phyloP scores from a whole-genome alignment of 2,888 invertebrate genomes.

The Athalia circularis region DNA sequence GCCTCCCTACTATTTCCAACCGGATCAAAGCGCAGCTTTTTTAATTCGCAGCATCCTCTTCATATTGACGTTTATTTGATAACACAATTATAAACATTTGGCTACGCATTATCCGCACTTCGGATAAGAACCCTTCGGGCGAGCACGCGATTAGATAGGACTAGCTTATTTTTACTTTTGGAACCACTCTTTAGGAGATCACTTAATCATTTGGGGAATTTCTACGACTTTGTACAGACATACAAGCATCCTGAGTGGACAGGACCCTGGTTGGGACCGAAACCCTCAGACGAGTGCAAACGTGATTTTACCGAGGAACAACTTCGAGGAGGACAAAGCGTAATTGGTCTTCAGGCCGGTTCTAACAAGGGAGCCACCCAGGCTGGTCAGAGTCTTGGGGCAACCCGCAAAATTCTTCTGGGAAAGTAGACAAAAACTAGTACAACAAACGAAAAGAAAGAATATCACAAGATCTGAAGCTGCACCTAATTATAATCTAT shows the following conservation, averaged over 20 bases:
- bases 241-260: slow-evolving; percentile 90
- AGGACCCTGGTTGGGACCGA: slow-evolving; percentile 95
- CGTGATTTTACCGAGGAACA: slow-evolving; percentile 96
- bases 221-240: slow-evolving; percentile 76
- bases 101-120: too few species aligned
- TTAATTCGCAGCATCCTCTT: slow-evolving; percentile 7
- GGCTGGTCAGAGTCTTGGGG: slow-evolving; percentile 92
- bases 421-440: slow-evolving; percentile 82
- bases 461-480: slow-evolving; percentile 13
- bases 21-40: neutral
- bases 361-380: slow-evolving; percentile 97
- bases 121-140: too few species aligned
- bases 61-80: neutral
- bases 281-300: slow-evolving; percentile 94
- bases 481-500: slow-evolving; percentile 19
- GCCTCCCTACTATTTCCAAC: slow-evolving; percentile 3
- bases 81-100: neutral
- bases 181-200: too few species aligned
- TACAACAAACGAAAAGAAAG: slow-evolving; percentile 44
- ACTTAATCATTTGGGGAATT: neutral
- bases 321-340: slow-evolving; percentile 89
- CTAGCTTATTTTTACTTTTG: neutral
- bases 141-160: neutral
- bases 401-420: slow-evolving; percentile 91
- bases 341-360: slow-evolving; percentile 96